These are phyloP conservation scores for Scortum barcoo DNA, from an alignment of 2,113 vertebrate species.

Conservation along the genomic window DNA sequence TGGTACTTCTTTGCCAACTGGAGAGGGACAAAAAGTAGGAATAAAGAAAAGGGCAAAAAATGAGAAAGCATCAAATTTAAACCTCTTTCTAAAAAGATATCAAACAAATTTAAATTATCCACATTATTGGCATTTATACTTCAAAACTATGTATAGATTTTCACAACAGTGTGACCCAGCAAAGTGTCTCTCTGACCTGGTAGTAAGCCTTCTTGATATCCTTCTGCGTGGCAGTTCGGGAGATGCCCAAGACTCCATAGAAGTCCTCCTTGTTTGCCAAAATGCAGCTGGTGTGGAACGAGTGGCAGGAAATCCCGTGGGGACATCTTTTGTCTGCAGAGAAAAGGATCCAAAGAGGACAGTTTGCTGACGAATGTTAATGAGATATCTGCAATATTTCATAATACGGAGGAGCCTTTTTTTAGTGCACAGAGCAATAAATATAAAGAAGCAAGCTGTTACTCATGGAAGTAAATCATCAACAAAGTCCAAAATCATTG, in stretches of 20 bases:
- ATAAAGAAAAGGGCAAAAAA: not conserved
- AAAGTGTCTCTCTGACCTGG: conserved; percentile 84
- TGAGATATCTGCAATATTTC: not conserved
- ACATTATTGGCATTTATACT: not conserved
- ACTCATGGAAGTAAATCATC: not conserved
- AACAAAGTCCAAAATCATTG: not conserved
- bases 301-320: conserved; percentile 36
- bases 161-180: not conserved
- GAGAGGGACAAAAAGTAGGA: not conserved
- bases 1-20: conserved; percentile 98
- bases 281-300: conserved; percentile 86
- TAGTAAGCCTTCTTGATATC: conserved; percentile 99
- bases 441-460: not conserved
- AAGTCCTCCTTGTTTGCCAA: conserved; percentile 87
- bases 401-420: not conserved
- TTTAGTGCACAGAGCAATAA: not conserved
- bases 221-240: conserved; percentile 90
- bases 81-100: not conserved
- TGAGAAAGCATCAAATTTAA: not conserved
- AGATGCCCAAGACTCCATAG: conserved; percentile 92
- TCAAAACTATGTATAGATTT: not conserved
- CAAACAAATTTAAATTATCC: not conserved
- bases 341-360: not conserved
- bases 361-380: not conserved
- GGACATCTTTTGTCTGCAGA: conserved; percentile 54